Percentiles rank a stretch among this genome's conserved stretches.
Evolutionary conservation across 2,797 vertebrate species (phyloP).

Genomic region (Pseudocheirus occidentalis): DNA sequence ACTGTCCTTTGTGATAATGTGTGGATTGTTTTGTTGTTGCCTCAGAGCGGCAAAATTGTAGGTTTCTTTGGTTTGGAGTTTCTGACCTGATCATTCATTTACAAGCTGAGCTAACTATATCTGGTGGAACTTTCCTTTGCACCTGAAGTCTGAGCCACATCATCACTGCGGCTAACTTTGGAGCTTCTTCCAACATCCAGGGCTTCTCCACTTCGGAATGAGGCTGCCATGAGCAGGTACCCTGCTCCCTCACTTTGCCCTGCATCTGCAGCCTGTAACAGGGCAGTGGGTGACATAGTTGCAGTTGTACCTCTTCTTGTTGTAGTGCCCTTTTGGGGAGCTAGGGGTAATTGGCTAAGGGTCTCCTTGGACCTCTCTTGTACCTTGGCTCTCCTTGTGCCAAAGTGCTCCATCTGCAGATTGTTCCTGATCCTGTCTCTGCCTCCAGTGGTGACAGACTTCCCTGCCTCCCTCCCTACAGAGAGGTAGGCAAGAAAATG

Average conservation of each 20-base stretch:
- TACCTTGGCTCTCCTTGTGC: not conserved
- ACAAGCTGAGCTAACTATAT: not conserved
- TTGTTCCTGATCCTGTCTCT: not conserved
- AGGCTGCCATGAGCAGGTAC: not conserved
- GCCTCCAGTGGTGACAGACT: not conserved
- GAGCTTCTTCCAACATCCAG: not conserved
- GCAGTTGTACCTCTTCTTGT: not conserved
- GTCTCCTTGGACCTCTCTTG: not conserved
- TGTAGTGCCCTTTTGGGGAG: not conserved
- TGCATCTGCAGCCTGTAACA: not conserved
- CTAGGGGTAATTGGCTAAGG: not conserved
- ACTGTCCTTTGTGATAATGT: not conserved
- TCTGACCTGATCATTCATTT: not conserved
- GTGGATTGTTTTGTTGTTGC: too few relatives aligned
- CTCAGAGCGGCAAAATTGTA: not conserved
- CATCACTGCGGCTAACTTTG: not conserved
- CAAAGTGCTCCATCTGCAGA: not conserved
- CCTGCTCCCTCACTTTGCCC: not conserved
- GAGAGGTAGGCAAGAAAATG: not conserved
- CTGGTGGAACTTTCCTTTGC: not conserved
- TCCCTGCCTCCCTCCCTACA: not conserved
- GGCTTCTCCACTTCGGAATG: not conserved
- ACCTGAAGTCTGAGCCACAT: not conserved
- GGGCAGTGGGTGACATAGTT: not conserved
- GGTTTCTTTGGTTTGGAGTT: not conserved